These are phyloP conservation scores for Euura lappo DNA, from an alignment of 1,140 invertebrate genomes.

Conservation along the genomic window DNA sequence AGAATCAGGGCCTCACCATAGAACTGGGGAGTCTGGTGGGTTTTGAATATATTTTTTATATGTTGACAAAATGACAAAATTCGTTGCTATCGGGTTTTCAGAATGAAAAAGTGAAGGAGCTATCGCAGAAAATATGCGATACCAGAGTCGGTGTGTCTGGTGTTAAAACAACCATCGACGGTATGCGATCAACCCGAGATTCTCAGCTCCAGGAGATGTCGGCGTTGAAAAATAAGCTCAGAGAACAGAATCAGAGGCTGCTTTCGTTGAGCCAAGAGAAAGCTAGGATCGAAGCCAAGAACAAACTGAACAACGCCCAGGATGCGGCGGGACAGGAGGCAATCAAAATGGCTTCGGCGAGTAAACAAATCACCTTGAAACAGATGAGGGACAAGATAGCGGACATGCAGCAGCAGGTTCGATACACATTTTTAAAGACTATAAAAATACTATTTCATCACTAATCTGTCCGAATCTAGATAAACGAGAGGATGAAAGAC, in stretches of 20 bases:
- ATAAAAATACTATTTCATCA: background rate
- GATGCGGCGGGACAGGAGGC: conserved; percentile 64
- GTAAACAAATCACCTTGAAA: conserved; percentile 85
- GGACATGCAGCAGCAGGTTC: conserved; percentile 68
- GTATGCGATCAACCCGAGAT: conserved; percentile 92
- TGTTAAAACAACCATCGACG: conserved; percentile 94
- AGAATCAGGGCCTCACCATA: conserved; percentile 84
- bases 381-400: conserved; percentile 80
- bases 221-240: conserved; percentile 81
- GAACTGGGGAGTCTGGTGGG: conserved; percentile 77
- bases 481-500: conserved; percentile 79
- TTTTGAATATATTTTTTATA: conserved; percentile 8
- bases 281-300: conserved; percentile 79
- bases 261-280: conserved; percentile 84
- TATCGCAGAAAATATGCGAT: conserved; percentile 87
- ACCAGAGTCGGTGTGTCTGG: conserved; percentile 88
- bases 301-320: conserved; percentile 64
- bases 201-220: conserved; percentile 89
- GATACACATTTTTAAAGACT: conserved; percentile 13
- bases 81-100: conserved; percentile 39
- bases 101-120: conserved; percentile 85
- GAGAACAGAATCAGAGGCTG: conserved; percentile 84
- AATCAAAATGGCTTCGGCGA: conserved; percentile 74
- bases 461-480: conserved; percentile 50
- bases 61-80: conserved; percentile 10